Evolutionary conservation across 2,797 vertebrate species (phyloP).

Genomic region (Choloepus didactylus): DNA sequence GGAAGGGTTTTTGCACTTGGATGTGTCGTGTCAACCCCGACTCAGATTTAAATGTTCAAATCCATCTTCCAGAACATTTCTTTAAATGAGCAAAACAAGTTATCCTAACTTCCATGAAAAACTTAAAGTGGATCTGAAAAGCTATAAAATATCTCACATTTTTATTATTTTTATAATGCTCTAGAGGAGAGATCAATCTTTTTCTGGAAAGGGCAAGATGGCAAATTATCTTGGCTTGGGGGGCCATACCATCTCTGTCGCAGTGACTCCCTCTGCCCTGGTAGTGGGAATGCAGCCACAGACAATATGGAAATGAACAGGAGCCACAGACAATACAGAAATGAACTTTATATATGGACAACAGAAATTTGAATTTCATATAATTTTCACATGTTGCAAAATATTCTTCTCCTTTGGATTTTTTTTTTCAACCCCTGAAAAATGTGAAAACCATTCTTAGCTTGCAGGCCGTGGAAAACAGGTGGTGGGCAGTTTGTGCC

Average conservation of each 20-base stretch:
- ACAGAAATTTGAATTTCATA: conserved; percentile 5
- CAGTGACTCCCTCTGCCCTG: neutral
- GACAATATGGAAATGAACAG: neutral
- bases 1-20: neutral
- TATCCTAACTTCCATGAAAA: conserved; percentile 17
- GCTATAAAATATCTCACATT: neutral
- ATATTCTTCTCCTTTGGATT: neutral
- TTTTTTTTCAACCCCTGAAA: neutral
- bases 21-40: neutral
- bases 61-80: conserved; percentile 30
- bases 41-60: neutral
- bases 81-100: neutral
- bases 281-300: neutral
- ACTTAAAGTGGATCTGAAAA: conserved; percentile 18
- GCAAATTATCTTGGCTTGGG: neutral
- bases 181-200: conserved; percentile 19
- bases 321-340: neutral
- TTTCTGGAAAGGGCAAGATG: neutral
- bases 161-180: neutral
- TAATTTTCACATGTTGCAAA: neutral
- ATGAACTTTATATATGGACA: neutral
- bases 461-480: neutral
- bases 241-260: neutral
- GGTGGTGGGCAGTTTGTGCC: neutral
- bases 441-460: conserved; percentile 27